Percentiles rank a stretch among this genome's conserved stretches.
phyloP scores from a whole-genome alignment of 2,113 vertebrate species.

The Hippotragus niger region DNA sequence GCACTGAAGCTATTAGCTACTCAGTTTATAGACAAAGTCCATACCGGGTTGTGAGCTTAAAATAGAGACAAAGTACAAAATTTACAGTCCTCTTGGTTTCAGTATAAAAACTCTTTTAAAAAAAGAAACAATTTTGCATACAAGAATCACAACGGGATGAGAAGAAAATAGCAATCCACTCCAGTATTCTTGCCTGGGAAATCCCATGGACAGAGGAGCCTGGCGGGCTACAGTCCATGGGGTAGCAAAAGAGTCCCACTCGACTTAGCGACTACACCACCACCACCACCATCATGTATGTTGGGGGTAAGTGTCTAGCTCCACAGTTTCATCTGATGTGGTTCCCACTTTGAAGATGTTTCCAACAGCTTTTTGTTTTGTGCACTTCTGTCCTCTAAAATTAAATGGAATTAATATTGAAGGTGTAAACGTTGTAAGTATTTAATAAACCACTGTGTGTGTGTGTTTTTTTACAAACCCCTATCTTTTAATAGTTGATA shows the following conservation, averaged over 20 bases:
- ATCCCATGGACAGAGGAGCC: neutral
- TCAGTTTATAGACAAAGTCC: neutral
- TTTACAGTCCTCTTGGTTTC: constrained; percentile 33
- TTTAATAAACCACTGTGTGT: neutral
- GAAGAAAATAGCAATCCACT: neutral
- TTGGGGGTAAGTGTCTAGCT: neutral
- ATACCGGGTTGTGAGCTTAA: neutral
- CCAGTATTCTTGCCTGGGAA: neutral
- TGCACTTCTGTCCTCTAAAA: neutral
- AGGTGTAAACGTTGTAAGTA: neutral
- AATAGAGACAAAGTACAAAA: neutral
- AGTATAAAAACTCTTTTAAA: neutral
- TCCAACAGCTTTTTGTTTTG: neutral
- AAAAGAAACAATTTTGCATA: constrained; percentile 43
- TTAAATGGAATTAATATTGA: neutral
- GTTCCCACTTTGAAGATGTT: neutral
- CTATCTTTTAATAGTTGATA: neutral
- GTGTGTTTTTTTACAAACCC: neutral
- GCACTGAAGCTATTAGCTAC: constrained; percentile 30
- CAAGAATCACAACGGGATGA: neutral
- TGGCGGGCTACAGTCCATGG: neutral
- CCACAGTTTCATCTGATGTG: neutral
- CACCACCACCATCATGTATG: neutral
- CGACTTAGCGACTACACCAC: neutral
- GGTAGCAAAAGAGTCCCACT: neutral